phyloP scores from a whole-genome alignment of 2,113 vertebrate species.

The Apteryx mantelli region DNA sequence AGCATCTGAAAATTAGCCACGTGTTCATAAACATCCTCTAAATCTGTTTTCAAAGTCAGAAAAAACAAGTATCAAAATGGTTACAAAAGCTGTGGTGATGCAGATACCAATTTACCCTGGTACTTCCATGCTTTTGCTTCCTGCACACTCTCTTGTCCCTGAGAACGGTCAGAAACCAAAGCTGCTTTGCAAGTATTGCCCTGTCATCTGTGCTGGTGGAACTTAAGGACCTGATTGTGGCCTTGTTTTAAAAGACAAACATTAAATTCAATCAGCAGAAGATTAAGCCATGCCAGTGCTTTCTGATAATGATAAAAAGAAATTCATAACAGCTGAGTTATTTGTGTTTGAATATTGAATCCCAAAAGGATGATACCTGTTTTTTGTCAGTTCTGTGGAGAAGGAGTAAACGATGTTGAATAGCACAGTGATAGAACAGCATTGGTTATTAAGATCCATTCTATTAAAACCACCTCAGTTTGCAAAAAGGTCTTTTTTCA shows the following conservation, averaged over 20 bases:
- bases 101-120: background rate
- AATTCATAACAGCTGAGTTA: background rate
- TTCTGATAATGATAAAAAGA: background rate
- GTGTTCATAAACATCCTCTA: background rate
- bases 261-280: background rate
- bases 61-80: background rate
- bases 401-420: background rate
- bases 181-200: background rate
- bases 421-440: background rate
- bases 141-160: background rate
- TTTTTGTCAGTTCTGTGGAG: background rate
- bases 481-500: background rate
- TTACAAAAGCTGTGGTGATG: background rate
- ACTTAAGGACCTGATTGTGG: background rate
- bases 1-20: background rate
- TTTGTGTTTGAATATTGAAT: background rate
- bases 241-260: background rate
- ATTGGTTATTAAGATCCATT: background rate
- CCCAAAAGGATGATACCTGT: background rate
- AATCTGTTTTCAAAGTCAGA: background rate
- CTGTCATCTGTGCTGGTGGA: background rate
- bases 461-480: background rate
- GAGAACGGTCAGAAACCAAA: background rate
- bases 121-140: background rate
- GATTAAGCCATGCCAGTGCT: background rate